phyloP scores from a whole-genome alignment of 2,888 invertebrate genomes.

The Amiota minor region DNA sequence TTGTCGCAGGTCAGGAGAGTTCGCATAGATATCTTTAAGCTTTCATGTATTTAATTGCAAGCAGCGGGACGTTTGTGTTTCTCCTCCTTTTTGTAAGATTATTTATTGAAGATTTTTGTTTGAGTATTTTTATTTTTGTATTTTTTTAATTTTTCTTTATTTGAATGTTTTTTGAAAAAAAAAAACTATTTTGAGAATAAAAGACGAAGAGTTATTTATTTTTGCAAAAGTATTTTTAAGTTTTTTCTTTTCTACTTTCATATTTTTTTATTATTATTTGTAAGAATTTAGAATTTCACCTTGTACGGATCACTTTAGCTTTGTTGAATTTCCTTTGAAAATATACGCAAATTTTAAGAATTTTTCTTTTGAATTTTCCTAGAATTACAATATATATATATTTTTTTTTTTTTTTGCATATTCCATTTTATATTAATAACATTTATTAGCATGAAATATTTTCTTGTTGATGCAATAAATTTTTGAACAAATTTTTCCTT shows the following conservation, averaged over 20 bases:
- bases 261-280: too few species aligned
- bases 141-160: background rate
- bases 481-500: slow-evolving; percentile 6
- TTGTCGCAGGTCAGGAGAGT: slow-evolving; percentile 32
- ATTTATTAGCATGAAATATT: slow-evolving; percentile 19
- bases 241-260: too few species aligned
- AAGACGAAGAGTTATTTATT: too few species aligned
- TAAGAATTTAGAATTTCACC: too few species aligned
- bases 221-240: too few species aligned
- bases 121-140: background rate
- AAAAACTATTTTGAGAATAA: background rate
- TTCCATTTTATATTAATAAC: background rate
- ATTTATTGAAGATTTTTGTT: background rate
- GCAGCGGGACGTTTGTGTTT: slow-evolving; percentile 6
- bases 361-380: too few species aligned
- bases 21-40: slow-evolving; percentile 19
- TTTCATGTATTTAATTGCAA: background rate
- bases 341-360: too few species aligned
- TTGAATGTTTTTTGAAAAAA: background rate
- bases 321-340: too few species aligned
- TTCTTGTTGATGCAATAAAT: background rate
- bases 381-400: too few species aligned
- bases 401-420: background rate
- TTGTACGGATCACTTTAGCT: too few species aligned
- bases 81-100: background rate